Evolutionary conservation across 2,888 invertebrate species (phyloP).

Genomic region (Diadromus collaris): DNA sequence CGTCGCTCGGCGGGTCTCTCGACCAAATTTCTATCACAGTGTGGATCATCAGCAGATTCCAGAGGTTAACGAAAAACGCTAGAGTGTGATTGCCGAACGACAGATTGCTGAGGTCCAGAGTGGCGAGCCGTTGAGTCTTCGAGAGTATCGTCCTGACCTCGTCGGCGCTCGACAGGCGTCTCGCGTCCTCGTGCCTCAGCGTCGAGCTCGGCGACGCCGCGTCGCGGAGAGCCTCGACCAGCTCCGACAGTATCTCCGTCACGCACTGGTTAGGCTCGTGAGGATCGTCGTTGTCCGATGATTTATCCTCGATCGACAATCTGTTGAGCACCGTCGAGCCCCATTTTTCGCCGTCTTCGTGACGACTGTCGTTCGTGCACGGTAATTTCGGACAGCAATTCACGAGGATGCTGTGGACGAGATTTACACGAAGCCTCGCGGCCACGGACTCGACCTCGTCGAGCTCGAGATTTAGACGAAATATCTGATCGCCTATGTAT

Average conservation of each 20-base stretch:
- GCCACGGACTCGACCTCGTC: conserved; percentile 86
- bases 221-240: conserved; percentile 65
- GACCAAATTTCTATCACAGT: conserved; percentile 73
- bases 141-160: conserved; percentile 68
- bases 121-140: conserved; percentile 70
- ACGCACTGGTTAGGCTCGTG: conserved; percentile 74
- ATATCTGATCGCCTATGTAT: conserved; percentile 81
- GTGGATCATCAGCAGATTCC: conserved; percentile 79
- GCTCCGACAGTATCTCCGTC: conserved; percentile 70
- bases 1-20: conserved; percentile 66
- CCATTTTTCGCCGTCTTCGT: conserved; percentile 58
- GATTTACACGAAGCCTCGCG: conserved; percentile 86
- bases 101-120: conserved; percentile 74
- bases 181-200: conserved; percentile 58
- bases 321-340: conserved; percentile 77
- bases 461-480: conserved; percentile 85
- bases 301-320: conserved; percentile 76
- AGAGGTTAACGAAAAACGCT: conserved; percentile 76
- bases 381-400: conserved; percentile 87
- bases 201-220: conserved; percentile 50
- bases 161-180: conserved; percentile 59
- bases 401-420: conserved; percentile 87
- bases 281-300: conserved; percentile 51
- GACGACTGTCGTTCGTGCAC: conserved; percentile 79
- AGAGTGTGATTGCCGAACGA: conserved; percentile 76